Base-by-base conservation (phyloP, 2,888 invertebrate species). In the Thecophora atra region DNA sequence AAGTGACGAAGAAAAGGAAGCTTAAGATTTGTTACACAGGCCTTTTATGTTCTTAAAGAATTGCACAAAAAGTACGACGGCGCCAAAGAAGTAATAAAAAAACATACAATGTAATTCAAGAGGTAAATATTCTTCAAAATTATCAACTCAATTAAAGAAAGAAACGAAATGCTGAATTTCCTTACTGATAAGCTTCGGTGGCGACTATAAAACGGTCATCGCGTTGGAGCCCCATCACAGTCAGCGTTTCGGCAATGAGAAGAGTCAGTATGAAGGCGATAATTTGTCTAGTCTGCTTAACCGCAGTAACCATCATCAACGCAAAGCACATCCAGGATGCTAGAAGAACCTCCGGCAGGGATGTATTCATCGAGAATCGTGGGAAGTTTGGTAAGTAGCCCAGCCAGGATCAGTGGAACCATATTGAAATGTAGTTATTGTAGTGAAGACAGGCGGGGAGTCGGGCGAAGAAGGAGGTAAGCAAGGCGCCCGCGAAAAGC, bases 381-480 rank as follows among this genome's bases (percentile, higher is more conserved):
- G 72, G 71, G 3, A 71, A 72, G 62, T 42, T 72, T 19, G 72
- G 72, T 67, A 58, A 51, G 68, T 37, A 21, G n/a, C 13, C 0
- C 15, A 11, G 6, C 15, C 15, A 15, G 24, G 8, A 28, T 54
- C 37, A 6, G 2, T 58, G 1, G 64, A 64, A 26, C 42, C 1
- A n/a, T 30, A 52, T 69, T 26, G 58, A 47, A 24, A 44, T 42
- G 1, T 28, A 72, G 67, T 68, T 8, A 62, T 72, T 67, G 54
- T 67, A 72, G 72, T 67, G 8, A 72, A 67, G 17, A 72, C 67
- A 24, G 72, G 62, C n/a, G 52, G 26, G 26, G 37, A 58, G 26
- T 42, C 26, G 17, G 60, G 24, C 13, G n/a, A 42, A 47, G 44
- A 21, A 37, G 37, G 42, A 3, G 0, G 17, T n/a, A 47, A 37